phyloP scores from a whole-genome alignment of 2,797 vertebrate species.

The Macroramphosus scolopax region DNA sequence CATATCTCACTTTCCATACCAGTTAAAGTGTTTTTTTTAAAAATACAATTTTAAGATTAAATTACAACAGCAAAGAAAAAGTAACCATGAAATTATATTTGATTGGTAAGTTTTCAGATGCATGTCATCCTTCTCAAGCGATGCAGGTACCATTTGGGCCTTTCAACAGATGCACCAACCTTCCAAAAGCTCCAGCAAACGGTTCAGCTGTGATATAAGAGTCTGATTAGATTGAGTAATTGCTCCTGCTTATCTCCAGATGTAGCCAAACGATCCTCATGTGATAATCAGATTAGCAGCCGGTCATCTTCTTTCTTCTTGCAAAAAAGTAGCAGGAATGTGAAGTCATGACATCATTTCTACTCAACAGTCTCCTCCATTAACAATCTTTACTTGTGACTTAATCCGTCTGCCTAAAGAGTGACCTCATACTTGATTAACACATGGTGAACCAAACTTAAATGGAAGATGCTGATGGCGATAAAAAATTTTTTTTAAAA shows the following conservation, averaged over 20 bases:
- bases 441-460: conserved; percentile 38
- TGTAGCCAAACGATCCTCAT: conserved; percentile 26
- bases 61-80: too few relatives aligned
- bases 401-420: conserved; percentile 28
- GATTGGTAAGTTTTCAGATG: too few relatives aligned
- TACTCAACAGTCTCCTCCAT: conserved; percentile 24
- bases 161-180: too few relatives aligned
- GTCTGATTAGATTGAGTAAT: conserved; percentile 31
- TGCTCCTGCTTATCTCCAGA: conserved; percentile 38
- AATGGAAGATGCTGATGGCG: conserved; percentile 38
- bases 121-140: neutral
- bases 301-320: conserved; percentile 19
- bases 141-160: neutral
- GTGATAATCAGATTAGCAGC: conserved; percentile 60
- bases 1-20: conserved; percentile 16
- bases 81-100: too few relatives aligned
- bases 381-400: conserved; percentile 49
- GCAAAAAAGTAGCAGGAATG: conserved; percentile 10
- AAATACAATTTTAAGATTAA: too few relatives aligned
- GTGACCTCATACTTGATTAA: conserved; percentile 56
- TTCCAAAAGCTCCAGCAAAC: neutral
- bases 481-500: too few relatives aligned
- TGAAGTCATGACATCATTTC: conserved; percentile 46
- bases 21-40: conserved; percentile 2
- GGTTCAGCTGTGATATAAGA: neutral